Base-by-base conservation (phyloP, 2,797 vertebrate genomes). In the Phoebastria nigripes region DNA sequence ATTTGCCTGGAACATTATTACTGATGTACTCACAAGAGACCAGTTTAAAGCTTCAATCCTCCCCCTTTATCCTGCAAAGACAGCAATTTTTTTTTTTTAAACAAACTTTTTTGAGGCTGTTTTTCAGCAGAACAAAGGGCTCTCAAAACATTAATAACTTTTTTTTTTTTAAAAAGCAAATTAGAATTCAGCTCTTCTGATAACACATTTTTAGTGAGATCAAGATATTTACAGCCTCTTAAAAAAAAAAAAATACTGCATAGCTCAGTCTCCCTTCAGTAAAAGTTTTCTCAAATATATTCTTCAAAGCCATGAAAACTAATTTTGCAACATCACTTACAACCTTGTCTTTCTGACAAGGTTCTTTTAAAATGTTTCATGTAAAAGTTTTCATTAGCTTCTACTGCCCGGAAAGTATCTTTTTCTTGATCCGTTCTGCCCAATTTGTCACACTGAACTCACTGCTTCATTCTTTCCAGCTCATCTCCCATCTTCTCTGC, bases 31-130 rank as follows among this genome's bases (percentile, higher is more conserved):
- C 29, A 52, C 11, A 81, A 25, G 15, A 74, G 15, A 56, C 4
- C 74, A 66, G 11, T 9, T 72, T 33, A 83, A 88, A 78, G 67
- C 61, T 73, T n/a, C 8, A 2, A 47, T 71, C 29, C 16, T 74
- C 26, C 18, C 12, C 52, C 20, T 49, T 56, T 20, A 61, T 44
- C 33, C 51, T 79, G n/a, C 42, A 86, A 84, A 77, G 35, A 69
- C 9, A 70, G 26, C 0, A 0, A 2, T 41, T 26, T 14, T 11
- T 29, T 51, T 33, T 42, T 47, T 42, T 5, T 2, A 15, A 37
- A 25, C 5, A 7, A 55, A 55, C 4, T 29, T 49, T 65, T 82
- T 19, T 26, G 26, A 72, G 51, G n/a, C 28, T 82, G 31, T 66
- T 91, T 92, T 82, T 44, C 58, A 80, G 55, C 42, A 72, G 54